Evolutionary conservation across 2,888 invertebrate genomes (phyloP).

Genomic region (Agonopterix subpropinquella): DNA sequence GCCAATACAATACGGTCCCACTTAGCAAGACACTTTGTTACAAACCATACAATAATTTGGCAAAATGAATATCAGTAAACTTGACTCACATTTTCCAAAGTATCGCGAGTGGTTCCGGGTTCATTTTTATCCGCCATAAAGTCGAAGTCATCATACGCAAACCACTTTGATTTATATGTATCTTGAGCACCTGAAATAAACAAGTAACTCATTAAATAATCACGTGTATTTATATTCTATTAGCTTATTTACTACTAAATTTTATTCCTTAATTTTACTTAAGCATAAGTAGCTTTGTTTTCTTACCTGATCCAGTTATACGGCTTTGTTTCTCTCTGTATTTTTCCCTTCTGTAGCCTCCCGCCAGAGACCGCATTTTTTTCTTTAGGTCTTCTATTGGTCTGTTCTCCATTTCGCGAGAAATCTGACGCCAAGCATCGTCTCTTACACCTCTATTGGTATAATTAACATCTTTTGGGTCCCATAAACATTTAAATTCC

Average conservation of each 20-base stretch:
- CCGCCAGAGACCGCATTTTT: constrained; percentile 19
- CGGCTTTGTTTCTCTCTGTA: constrained; percentile 17
- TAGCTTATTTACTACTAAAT: background rate
- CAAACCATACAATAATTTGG: constrained; percentile 18
- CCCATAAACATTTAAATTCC: constrained; percentile 17
- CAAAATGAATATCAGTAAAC: constrained; percentile 20
- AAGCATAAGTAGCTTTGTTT: background rate
- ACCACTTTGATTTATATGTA: constrained; percentile 11
- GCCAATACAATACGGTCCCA: constrained; percentile 17
- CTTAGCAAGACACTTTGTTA: constrained; percentile 19
- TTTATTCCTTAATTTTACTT: background rate
- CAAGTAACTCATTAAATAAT: constrained; percentile 4
- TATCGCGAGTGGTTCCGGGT: constrained; percentile 17
- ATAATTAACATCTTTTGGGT: constrained; percentile 19
- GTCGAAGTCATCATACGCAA: constrained; percentile 14
- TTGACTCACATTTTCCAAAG: constrained; percentile 13
- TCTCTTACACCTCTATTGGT: constrained; percentile 22
- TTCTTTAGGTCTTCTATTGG: constrained; percentile 15
- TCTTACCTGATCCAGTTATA: constrained; percentile 18
- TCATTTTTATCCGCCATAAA: constrained; percentile 21
- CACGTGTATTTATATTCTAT: background rate
- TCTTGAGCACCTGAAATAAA: constrained; percentile 14
- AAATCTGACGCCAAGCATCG: constrained; percentile 20
- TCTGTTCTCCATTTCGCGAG: constrained; percentile 12
- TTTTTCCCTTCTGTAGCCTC: constrained; percentile 20